phyloP scores from a whole-genome alignment of 1,140 invertebrate species.

The Oscheius sp. region DNA sequence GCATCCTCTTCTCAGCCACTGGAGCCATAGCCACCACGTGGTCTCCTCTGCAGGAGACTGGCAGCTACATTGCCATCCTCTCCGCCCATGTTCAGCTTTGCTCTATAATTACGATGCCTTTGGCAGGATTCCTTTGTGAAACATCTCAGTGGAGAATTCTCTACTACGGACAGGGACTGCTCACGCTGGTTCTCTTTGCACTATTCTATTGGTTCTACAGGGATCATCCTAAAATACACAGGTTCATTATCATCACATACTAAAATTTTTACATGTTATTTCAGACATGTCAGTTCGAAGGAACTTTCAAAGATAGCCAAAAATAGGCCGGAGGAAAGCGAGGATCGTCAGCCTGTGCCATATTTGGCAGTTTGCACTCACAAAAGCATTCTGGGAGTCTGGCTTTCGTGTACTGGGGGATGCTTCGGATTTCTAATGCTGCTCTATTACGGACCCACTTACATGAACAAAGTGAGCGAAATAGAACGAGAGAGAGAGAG shows the following conservation, averaged over 20 bases:
- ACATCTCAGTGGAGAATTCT: conserved; percentile 41
- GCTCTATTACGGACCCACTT: conserved; percentile 42
- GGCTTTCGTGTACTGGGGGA: conserved; percentile 40
- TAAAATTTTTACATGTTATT: background rate
- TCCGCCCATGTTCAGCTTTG: conserved; percentile 31
- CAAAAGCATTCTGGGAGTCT: conserved; percentile 35
- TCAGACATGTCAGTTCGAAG: conserved; percentile 32
- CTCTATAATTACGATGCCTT: conserved; percentile 46
- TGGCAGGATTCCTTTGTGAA: conserved; percentile 46
- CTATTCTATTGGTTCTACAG: conserved; percentile 48
- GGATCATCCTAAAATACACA: conserved; percentile 39
- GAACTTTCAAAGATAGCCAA: conserved; percentile 34
- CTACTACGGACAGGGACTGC: conserved; percentile 38
- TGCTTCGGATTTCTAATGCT: conserved; percentile 47
- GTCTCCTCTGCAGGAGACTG: conserved; percentile 26
- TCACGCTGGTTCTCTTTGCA: conserved; percentile 39
- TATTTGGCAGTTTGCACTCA: conserved; percentile 43
- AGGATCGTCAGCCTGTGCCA: conserved; percentile 35
- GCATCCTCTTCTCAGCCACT: conserved; percentile 23
- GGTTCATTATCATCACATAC: background rate
- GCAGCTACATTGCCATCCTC: conserved; percentile 30
- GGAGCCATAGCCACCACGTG: conserved; percentile 25
- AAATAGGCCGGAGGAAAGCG: conserved; percentile 1
- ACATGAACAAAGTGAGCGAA: conserved; percentile 47
- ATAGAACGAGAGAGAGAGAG: background rate